Percentiles rank a stretch among this genome's conserved stretches.
Evolutionary conservation across 2,888 invertebrate genomes (phyloP).

Genomic region (Cremastinae sp.): DNA sequence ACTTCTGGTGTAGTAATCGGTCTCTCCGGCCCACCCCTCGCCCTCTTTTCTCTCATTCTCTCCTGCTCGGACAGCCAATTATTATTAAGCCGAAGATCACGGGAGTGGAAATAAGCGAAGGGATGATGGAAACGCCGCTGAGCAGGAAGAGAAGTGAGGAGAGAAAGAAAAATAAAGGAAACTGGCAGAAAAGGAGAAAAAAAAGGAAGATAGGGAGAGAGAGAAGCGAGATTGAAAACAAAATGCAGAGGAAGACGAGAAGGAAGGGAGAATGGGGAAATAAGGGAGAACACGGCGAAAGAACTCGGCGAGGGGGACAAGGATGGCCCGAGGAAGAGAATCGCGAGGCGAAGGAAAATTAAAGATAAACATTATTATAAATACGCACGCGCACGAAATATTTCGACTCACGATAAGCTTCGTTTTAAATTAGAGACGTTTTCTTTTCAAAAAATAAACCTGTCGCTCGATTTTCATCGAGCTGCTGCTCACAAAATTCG

Average conservation of each 20-base stretch:
- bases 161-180: constrained; percentile 1
- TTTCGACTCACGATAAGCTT: too few species aligned
- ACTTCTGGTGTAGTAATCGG: constrained; percentile 41
- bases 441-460: too few species aligned
- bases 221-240: constrained; percentile 38
- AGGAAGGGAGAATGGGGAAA: constrained; percentile 21
- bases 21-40: not conserved
- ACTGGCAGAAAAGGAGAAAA: constrained; percentile 24
- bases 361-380: constrained; percentile 21
- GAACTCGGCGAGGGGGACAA: constrained; percentile 18
- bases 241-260: constrained; percentile 63
- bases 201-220: constrained; percentile 32
- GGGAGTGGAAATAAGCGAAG: too few species aligned
- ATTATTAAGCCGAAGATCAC: constrained; percentile 43
- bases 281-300: constrained; percentile 45
- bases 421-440: too few species aligned
- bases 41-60: not conserved
- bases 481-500: too few species aligned
- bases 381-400: not conserved
- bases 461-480: too few species aligned
- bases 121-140: too few species aligned
- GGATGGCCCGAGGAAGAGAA: constrained; percentile 30
- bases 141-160: constrained; percentile 6
- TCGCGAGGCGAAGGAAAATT: constrained; percentile 36
- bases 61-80: constrained; percentile 40